These are phyloP conservation scores for Globicephala melas DNA, from an alignment of 2,113 vertebrate species.

Conservation along the genomic window DNA sequence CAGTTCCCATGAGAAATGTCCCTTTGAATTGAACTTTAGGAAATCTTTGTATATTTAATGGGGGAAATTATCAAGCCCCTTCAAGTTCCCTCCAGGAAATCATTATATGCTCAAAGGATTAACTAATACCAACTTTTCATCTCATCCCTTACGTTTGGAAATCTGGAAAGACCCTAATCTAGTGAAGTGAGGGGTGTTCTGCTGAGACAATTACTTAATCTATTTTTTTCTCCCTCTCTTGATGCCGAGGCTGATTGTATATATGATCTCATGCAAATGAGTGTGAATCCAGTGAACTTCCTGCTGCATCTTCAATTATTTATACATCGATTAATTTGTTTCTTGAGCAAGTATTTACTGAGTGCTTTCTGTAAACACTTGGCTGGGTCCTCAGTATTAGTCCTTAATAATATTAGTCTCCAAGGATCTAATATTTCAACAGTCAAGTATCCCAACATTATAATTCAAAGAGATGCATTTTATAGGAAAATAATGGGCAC, in stretches of 20 bases:
- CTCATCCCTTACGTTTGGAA: background rate
- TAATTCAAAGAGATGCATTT: background rate
- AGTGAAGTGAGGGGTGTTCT: background rate
- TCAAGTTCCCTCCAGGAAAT: background rate
- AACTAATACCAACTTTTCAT: background rate
- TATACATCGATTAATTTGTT: conserved; percentile 10
- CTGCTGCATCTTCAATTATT: background rate
- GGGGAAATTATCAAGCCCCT: background rate
- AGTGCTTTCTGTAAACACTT: conserved; percentile 2
- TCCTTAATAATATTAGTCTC: background rate
- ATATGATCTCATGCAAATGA: conserved; percentile 6
- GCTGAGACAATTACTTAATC: background rate
- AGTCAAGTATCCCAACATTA: background rate
- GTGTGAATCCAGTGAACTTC: background rate
- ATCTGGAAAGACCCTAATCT: background rate
- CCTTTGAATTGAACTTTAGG: background rate
- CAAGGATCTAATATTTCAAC: background rate
- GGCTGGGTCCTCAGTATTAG: background rate
- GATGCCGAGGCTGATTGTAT: background rate
- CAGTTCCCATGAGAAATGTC: background rate
- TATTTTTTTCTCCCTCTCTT: background rate
- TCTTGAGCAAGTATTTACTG: background rate
- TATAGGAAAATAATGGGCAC: background rate
- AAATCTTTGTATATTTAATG: conserved; percentile 13
- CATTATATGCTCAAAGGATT: background rate